Evolutionary conservation across 35 echinoderm and acorn worm genomes (phyloP).

Genomic region (Patiria miniata): DNA sequence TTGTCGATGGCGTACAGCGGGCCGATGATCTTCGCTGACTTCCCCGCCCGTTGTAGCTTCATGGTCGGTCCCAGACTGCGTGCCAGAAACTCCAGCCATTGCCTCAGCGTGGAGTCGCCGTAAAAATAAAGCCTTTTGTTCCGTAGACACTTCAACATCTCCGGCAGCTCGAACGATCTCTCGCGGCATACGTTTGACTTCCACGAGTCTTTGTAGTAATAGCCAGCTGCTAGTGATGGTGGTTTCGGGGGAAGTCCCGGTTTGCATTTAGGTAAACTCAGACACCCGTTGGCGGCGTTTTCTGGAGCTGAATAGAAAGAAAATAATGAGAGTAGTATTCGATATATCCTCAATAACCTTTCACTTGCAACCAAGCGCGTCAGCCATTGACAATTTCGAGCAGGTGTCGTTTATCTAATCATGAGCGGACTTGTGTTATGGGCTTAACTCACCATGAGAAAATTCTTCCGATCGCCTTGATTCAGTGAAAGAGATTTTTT

Average conservation of each 20-base stretch:
- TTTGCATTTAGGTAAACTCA: background rate
- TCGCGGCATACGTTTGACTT: conserved; percentile 16
- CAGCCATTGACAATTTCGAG: no score
- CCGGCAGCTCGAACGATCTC: background rate
- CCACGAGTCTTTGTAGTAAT: conserved; percentile 33
- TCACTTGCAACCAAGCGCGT: no score
- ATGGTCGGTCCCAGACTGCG: conserved; percentile 21
- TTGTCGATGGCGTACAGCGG: conserved; percentile 17
- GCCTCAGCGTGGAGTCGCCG: conserved; percentile 44
- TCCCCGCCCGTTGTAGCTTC: background rate
- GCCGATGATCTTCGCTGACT: conserved; percentile 7
- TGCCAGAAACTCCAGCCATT: conserved; percentile 33
- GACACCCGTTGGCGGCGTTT: background rate
- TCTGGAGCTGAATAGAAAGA: background rate
- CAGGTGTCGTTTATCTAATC: no score
- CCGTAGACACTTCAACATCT: background rate
- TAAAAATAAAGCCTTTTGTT: conserved; percentile 21
- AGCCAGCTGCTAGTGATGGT: conserved; percentile 11
- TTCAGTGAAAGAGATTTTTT: no score
- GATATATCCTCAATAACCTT: no score
- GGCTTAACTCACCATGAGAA: no score
- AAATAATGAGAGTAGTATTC: no score
- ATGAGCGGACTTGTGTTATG: no score
- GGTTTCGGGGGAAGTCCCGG: background rate
- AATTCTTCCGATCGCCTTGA: no score